Conservation (phyloP, 2,113 vertebrate species). For the Alexandromys fortis region DNA sequence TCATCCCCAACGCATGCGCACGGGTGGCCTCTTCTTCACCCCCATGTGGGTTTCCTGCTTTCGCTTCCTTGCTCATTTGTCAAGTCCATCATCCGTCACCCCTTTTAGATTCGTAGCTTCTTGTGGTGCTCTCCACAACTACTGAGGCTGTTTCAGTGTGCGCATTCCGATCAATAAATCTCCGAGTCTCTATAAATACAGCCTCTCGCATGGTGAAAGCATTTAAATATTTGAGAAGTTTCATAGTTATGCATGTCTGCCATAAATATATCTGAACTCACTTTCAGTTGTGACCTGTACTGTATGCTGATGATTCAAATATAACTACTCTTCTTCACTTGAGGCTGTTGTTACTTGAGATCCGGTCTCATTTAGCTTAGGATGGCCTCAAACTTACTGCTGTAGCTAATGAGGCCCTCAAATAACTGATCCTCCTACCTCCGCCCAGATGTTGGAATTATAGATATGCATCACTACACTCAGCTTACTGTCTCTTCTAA, state of each 20-base stretch:
- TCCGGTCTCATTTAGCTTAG: not conserved
- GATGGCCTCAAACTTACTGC: not conserved
- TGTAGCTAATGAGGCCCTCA: not conserved
- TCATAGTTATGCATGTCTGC: constrained; percentile 6
- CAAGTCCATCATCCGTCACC: not conserved
- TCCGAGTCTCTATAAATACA: not conserved
- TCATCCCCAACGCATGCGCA: not conserved
- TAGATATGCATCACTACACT: not conserved
- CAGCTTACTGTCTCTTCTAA: constrained; percentile 5
- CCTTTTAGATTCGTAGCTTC: not conserved
- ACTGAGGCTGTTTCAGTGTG: not conserved
- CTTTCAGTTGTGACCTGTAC: not conserved
- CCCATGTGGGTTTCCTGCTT: not conserved
- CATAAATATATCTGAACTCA: constrained; percentile 20
- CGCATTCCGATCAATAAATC: not conserved
- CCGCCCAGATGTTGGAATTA: not conserved
- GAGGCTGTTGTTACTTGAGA: not conserved
- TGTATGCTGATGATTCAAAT: not conserved
- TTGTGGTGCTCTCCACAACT: not conserved
- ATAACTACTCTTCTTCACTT: not conserved
- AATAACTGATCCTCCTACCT: not conserved
- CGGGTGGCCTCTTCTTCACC: not conserved
- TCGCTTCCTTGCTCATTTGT: not conserved
- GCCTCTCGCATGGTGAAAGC: not conserved
- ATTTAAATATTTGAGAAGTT: constrained; percentile 20